Evolutionary conservation across 2,113 vertebrate species (phyloP), one percentile per base, ranked within the genome.

Genomic region (Aspiorhynchus laticeps): DNA sequence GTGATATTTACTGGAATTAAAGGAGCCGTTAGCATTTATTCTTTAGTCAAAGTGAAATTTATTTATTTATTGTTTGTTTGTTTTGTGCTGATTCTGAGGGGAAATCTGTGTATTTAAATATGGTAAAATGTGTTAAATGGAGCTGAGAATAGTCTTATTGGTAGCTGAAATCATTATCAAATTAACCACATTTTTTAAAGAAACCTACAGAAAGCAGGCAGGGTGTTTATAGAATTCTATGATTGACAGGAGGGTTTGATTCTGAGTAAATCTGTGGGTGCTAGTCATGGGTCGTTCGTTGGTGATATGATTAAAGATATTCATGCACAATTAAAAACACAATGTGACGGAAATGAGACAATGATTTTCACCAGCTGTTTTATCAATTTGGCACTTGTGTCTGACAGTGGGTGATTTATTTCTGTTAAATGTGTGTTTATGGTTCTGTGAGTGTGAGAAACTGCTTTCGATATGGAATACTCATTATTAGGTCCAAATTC

Each of bases 381-480:
- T 65, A 46, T 81, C 5, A 46, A 10, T 65, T 81, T 46, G 26
- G 38, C n/a, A 21, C 17, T 31, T 46, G 8, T 7, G 36, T 67
- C 61, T 67, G 75, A 65, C 33, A 28, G 10, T 9, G 2, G 10
- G 48, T 46, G 28, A 59, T 61, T 53, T 73, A 28, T 85, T 53
- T 76, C 17, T 67, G 2, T 74, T 74, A 43, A 84, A 67, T 93
- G 89, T 90, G 85, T 91, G 87, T 84, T 89, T 90, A 43, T 78
- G 56, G 63, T 51, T 89, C 77, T 75, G 86, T 24, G 51, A 56
- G 74, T 77, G 43, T 73, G 59, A 41, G 78, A 56, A 36, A 26
- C 28, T 9, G 8, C 59, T 65, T 81, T 81, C 36, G 17, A 81
- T 92, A 85, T 93, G 84, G 92, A 94, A 92, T 92, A 91, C 89